Base-by-base conservation (phyloP, 2,888 invertebrate species). In the Heteromurus nitidus region DNA sequence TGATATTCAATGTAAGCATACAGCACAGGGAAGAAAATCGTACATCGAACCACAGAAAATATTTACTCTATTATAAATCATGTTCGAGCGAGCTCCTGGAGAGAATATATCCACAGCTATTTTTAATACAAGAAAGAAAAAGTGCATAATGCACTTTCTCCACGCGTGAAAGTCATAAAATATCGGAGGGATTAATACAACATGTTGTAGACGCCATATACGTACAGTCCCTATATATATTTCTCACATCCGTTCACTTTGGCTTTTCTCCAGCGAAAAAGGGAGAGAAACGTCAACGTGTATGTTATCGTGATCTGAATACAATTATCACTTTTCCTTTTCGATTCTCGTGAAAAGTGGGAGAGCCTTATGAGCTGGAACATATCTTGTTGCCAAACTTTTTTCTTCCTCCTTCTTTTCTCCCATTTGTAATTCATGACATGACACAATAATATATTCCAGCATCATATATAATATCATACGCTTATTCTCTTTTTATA, bases 1-100 rank as follows among this genome's bases (percentile, higher is more conserved):
- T 62, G 62, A 64, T 69, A 77, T 87, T 47, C 26, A 70, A 62
- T 86, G 87, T 87, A 82, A 86, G 86, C 73, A 26, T 13, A 47
- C 3, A 58, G 3, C 1, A 58, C 22, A n/a, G 3, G 26, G 20
- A 24, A 44, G 18, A 36, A 26, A 44, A n/a, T 55, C 3, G 5
- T 68, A 9, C 50, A 26, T n/a, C 50, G 7, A 67, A 69, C 69
- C 24, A 7, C 3, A 50, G 24, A 28, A 47, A 50, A 53, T 26
- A 22, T 44, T 44, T 50, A 50, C 24, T n/a, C n/a, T n/a, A n/a
- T n/a, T n/a, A n/a, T n/a, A n/a, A n/a, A n/a, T n/a, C n/a, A n/a
- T 22, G 3, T 9, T 22, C 16, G 28, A 62, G 5, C 1, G n/a
- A 22, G 36, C 13, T 36, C 36, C 11, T n/a, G n/a, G n/a, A n/a